Evolutionary conservation across 2,797 vertebrate genomes (phyloP), one percentile per base, ranked within the genome.

Genomic region (Lepus oiostolus): DNA sequence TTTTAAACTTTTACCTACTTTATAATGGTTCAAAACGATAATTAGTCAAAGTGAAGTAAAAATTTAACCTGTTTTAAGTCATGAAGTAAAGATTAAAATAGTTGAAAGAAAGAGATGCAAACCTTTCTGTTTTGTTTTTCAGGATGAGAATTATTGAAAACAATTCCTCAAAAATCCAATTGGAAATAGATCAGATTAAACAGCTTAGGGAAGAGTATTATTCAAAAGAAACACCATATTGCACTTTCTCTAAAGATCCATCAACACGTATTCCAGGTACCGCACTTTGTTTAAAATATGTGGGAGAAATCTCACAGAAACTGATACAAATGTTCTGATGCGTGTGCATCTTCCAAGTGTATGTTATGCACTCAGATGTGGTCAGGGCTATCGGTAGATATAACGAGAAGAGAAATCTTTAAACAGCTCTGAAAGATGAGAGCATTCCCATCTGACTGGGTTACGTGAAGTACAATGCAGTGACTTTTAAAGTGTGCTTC

Each of bases 121-220:
- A 24, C 42, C 38, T 94, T 97, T 96, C 28, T 95, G 71, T 97
- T 84, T 26, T 95, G 71, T 96, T 81, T 97, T 96, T 68, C 86
- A 99, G 99, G 90, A 97, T 98, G 94, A 97, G 92, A 2, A 58
- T 96, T 75, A 98, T 98, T 97, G 97, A 98, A 95, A 98, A 79
- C 58, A 98, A 99, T 93, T 98, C 98, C 52, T 91, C 80, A 70
- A 97, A 97, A 91, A 95, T 98, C 95, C 94, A 98, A 80, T 97
- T 52, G 70, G 93, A 98, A 38, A 96, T 98, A 82, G 52, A 95
- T 75, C 94, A 97, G 93, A 80, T 97, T 35, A 97, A 97, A 94
- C 88, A 97, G 38, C 79, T 87, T 79, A 97, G 93, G 87, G 97
- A 77, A 87, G 85, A 2, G 35, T 65, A 50, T 74, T 54, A 70